Base-by-base conservation (phyloP, 2,797 vertebrate genomes). In the Enteromius unitaeniatus region DNA sequence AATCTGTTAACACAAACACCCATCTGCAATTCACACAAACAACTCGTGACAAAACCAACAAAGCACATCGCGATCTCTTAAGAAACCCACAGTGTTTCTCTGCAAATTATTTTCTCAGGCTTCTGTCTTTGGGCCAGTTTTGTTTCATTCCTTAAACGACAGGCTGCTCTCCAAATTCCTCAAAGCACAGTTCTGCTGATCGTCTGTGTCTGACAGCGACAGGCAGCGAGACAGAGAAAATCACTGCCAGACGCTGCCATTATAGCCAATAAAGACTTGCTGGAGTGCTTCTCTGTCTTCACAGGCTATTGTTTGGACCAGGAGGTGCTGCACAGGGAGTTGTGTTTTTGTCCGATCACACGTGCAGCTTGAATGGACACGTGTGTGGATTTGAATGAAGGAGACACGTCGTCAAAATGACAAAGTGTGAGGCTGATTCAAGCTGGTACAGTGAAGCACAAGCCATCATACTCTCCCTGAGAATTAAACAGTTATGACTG, bases 1-100 rank as follows among this genome's bases (percentile, higher is more conserved):
- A 49, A 76, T 76, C 69, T 72, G 73, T 83, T 81, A 84, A 86
- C 69, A 84, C 42, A 76, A 76, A 68, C 70, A 76, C 40, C 65
- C n/a, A 45, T 74, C 55, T 55, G 72, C 60, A 45, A 79, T 82
- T 82, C 75, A 78, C 49, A 62, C 81, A 85, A 86, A 77, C 62
- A 75, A 45, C 28, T 70, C 17, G n/a, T 55, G 45, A 65, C 72
- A 76, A 80, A 62, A 76, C 53, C 72, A 85, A 70, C 73, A 69
- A 77, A 84, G 65, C 37, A 34, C 75, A 49, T 64, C 1, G 7
- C 60, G 28, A 76, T 76, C 65, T 51, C 47, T 69, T 9, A 62
- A 47, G 49, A 64, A 13, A 72, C 67, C 62, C 5, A 49, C 13
- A 37, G 31, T 23, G 49, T 37, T 70, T 72, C 79, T 72, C 23